Conservation (phyloP, 2,888 invertebrate species). For the Ormyrus nitidulus region DNA sequence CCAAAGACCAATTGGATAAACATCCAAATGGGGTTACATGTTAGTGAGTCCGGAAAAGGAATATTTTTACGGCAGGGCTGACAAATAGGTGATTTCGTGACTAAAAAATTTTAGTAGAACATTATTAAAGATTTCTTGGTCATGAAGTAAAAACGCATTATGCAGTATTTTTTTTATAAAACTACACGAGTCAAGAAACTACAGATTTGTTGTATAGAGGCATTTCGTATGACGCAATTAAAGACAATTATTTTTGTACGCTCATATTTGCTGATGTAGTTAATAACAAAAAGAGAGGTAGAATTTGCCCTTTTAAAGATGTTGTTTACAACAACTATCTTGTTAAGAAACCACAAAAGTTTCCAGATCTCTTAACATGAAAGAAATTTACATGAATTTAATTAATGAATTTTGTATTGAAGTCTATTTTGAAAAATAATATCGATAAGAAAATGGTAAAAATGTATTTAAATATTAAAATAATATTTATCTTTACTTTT, state of each 20-base stretch:
- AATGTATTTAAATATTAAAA: too few relatives aligned
- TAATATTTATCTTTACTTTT: too few relatives aligned
- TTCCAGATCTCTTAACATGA: too few relatives aligned
- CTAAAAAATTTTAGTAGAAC: slow-evolving; percentile 33
- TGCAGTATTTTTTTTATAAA: slow-evolving; percentile 46
- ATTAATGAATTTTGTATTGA: too few relatives aligned
- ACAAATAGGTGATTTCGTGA: slow-evolving; percentile 27
- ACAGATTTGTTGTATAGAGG: slow-evolving; percentile 22
- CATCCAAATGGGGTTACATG: slow-evolving; percentile 1
- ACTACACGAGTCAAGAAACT: not conserved
- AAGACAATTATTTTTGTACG: slow-evolving; percentile 39
- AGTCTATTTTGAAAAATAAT: too few relatives aligned
- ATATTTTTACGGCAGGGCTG: not conserved
- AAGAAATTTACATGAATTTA: too few relatives aligned
- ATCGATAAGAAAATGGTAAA: too few relatives aligned
- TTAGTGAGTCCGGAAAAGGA: not conserved
- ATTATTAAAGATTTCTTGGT: slow-evolving; percentile 37
- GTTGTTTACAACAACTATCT: too few relatives aligned
- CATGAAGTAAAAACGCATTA: slow-evolving; percentile 29
- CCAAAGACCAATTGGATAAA: not conserved
- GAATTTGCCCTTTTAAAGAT: too few relatives aligned
- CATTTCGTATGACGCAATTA: slow-evolving; percentile 5
- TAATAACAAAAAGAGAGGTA: too few relatives aligned
- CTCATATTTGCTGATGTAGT: too few relatives aligned
- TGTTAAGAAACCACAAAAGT: too few relatives aligned